A percentile compares a stretch with the other conserved stretches of the same genome.
Conservation (phyloP, 2,888 invertebrate genomes). For the Acanthopleura granulata region DNA sequence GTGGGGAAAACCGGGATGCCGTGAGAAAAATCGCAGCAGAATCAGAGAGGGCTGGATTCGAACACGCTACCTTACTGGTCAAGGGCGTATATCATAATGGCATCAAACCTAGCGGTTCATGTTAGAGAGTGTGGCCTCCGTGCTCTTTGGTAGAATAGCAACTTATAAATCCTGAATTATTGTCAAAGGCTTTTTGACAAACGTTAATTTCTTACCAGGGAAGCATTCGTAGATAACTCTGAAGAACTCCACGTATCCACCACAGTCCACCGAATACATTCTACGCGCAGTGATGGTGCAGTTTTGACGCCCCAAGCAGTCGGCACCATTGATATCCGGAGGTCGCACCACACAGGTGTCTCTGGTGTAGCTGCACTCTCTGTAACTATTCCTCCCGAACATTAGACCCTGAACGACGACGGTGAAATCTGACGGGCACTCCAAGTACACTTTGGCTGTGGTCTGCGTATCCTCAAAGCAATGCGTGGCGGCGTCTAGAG, state of each 20-base stretch:
- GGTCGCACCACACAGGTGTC: background rate
- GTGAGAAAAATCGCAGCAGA: no score
- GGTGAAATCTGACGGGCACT: background rate
- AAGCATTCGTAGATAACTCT: conserved; percentile 33
- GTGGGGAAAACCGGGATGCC: no score
- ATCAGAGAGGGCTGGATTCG: no score
- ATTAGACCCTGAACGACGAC: background rate
- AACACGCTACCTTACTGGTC: no score
- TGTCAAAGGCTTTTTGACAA: no score
- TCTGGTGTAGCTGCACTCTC: background rate
- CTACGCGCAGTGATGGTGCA: conserved; percentile 26
- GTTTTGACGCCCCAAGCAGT: conserved; percentile 27
- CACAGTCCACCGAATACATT: conserved; percentile 31
- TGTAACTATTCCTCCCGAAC: conserved; percentile 7
- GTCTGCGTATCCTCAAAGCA: background rate
- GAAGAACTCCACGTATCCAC: conserved; percentile 30
- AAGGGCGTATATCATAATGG: no score
- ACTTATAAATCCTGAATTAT: no score
- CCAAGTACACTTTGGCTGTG: background rate
- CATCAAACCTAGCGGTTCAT: no score
- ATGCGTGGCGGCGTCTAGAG: background rate
- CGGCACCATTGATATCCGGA: background rate
- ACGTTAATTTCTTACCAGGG: conserved; percentile 21
- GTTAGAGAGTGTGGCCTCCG: no score
- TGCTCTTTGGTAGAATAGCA: no score